Conservation (phyloP, 2,113 vertebrate species). For the Microtus oregoni region DNA sequence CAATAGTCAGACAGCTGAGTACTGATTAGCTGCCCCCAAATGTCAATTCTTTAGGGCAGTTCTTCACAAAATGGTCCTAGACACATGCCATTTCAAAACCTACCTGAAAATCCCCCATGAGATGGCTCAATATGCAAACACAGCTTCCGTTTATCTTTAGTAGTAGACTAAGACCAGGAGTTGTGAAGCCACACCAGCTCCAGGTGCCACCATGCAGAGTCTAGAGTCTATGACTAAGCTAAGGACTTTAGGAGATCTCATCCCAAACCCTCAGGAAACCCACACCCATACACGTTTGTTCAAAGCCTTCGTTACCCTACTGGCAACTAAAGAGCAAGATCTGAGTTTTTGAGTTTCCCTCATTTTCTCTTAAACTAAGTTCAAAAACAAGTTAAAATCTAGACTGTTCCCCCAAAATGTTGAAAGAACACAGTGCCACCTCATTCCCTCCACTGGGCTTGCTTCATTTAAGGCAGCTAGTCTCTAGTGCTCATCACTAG, state of each 20-base stretch:
- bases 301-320: background rate
- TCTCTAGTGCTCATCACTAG: no score
- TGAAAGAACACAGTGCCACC: background rate
- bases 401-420: background rate
- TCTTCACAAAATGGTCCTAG: slow-evolving; percentile 38
- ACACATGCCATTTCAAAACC: slow-evolving; percentile 31
- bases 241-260: background rate
- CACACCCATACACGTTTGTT: background rate
- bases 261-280: background rate
- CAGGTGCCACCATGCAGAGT: background rate
- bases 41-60: slow-evolving; percentile 36
- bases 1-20: slow-evolving; percentile 10
- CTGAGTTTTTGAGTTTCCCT: background rate
- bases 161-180: background rate
- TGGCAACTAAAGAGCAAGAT: background rate
- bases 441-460: background rate
- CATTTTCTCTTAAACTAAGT: background rate
- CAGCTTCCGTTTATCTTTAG: background rate
- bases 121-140: background rate
- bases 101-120: background rate
- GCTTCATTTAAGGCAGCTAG: background rate
- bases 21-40: background rate
- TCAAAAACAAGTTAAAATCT: background rate
- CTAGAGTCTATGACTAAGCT: background rate
- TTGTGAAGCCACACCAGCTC: fast-evolving